These are phyloP conservation scores for Prenolepis imparis DNA, from an alignment of 2,888 invertebrate genomes.

Conservation along the genomic window DNA sequence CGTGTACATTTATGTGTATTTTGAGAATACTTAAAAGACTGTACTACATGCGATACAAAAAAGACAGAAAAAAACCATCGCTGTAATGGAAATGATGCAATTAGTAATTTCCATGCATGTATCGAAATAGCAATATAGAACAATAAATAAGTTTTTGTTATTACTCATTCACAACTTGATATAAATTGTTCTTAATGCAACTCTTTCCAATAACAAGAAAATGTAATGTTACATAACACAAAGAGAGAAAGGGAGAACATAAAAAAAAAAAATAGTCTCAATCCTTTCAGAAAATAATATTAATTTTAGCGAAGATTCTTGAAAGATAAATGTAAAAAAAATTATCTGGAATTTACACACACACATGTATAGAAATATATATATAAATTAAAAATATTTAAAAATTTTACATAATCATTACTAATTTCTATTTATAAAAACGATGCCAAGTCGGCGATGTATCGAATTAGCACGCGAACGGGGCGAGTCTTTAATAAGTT, in stretches of 20 bases:
- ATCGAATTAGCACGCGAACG: constrained; percentile 43
- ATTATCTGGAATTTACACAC: not conserved
- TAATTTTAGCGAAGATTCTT: not conserved
- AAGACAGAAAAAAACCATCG: constrained; percentile 58
- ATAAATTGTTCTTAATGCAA: not conserved
- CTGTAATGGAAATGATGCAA: constrained; percentile 48
- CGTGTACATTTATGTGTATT: constrained; percentile 59
- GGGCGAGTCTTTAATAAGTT: constrained; percentile 58
- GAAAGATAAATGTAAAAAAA: not conserved
- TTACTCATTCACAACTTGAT: not conserved
- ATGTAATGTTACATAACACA: not conserved
- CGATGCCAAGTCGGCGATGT: not conserved
- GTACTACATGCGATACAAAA: constrained; percentile 42
- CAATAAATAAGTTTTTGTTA: not conserved
- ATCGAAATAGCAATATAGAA: constrained; percentile 5
- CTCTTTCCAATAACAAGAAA: not conserved
- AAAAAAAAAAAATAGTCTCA: not conserved
- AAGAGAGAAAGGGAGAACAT: not conserved
- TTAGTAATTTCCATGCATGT: not conserved
- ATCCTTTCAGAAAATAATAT: not conserved
- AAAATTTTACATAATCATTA: not conserved
- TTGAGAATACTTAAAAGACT: constrained; percentile 60
- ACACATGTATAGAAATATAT: not conserved
- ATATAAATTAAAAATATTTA: not conserved
- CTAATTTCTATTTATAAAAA: constrained; percentile 21